Evolutionary conservation across 1,140 invertebrate species (phyloP).

Genomic region (Calycopis cecrops): DNA sequence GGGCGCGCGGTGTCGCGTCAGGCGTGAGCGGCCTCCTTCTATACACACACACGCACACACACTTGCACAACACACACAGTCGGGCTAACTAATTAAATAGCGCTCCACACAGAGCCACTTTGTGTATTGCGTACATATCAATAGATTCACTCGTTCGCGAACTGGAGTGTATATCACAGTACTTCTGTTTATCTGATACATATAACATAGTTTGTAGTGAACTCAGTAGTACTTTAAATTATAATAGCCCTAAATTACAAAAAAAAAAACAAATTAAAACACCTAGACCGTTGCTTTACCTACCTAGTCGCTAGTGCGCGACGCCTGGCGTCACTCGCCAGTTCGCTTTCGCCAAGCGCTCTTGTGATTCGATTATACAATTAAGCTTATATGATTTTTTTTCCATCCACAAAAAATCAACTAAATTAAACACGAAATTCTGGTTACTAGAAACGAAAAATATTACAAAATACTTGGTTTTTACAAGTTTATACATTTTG

Average conservation of each 20-base stretch:
- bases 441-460: conserved; percentile 34
- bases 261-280: conserved; percentile 37
- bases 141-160: conserved; percentile 28
- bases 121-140: conserved; percentile 26
- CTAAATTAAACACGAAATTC: conserved; percentile 41
- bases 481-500: conserved; percentile 53
- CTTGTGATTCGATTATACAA: conserved; percentile 15
- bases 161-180: conserved; percentile 63
- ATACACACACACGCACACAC: conserved; percentile 1
- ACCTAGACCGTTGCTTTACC: conserved; percentile 47
- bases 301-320: conserved; percentile 39
- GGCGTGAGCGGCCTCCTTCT: neutral
- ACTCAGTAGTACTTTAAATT: conserved; percentile 27
- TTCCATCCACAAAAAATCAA: conserved; percentile 35
- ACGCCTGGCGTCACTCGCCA: conserved; percentile 17
- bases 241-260: conserved; percentile 39
- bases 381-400: conserved; percentile 39
- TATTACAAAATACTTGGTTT: conserved; percentile 50
- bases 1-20: neutral
- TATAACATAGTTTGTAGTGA: conserved; percentile 36
- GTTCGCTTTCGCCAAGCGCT: conserved; percentile 14
- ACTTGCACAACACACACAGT: neutral
- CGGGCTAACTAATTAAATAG: neutral
- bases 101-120: conserved; percentile 42
- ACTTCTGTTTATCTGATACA: conserved; percentile 48